phyloP scores from a whole-genome alignment of 2,888 invertebrate genomes.

The Rhodophaea formosa region DNA sequence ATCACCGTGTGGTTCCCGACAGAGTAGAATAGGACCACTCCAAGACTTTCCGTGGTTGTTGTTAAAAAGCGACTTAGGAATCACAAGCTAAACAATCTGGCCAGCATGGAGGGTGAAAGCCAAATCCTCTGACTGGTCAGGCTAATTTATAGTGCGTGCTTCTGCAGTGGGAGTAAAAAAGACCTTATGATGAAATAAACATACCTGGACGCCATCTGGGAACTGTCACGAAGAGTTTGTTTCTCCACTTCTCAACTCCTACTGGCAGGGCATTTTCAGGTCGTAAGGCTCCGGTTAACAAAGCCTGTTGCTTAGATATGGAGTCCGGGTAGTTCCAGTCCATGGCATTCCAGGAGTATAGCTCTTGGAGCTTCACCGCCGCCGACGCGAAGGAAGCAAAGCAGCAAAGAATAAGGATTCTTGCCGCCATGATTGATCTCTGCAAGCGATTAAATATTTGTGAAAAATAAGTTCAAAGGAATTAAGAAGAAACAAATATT shows the following conservation, averaged over 20 bases:
- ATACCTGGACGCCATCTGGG: conserved; percentile 90
- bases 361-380: conserved; percentile 83
- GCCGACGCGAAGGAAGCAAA: conserved; percentile 56
- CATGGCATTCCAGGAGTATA: conserved; percentile 87
- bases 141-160: too few relatives aligned
- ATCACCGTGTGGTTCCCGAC: too few relatives aligned
- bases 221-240: conserved; percentile 90
- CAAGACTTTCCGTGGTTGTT: too few relatives aligned
- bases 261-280: conserved; percentile 91
- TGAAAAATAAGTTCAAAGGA: too few relatives aligned
- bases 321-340: conserved; percentile 88
- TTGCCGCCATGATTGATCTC: conserved; percentile 40
- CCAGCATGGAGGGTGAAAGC: too few relatives aligned
- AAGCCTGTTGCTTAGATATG: conserved; percentile 82
- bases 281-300: conserved; percentile 83
- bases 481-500: too few relatives aligned
- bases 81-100: too few relatives aligned
- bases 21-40: too few relatives aligned
- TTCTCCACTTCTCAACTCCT: conserved; percentile 89
- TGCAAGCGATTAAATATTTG: background rate
- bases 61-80: too few relatives aligned
- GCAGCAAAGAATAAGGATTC: conserved; percentile 44
- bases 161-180: too few relatives aligned
- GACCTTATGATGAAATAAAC: too few relatives aligned
- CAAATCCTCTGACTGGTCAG: too few relatives aligned